phyloP scores from a whole-genome alignment of 37 sponge, comb jelly and placozoan species.

The Tethya wilhelma region DNA sequence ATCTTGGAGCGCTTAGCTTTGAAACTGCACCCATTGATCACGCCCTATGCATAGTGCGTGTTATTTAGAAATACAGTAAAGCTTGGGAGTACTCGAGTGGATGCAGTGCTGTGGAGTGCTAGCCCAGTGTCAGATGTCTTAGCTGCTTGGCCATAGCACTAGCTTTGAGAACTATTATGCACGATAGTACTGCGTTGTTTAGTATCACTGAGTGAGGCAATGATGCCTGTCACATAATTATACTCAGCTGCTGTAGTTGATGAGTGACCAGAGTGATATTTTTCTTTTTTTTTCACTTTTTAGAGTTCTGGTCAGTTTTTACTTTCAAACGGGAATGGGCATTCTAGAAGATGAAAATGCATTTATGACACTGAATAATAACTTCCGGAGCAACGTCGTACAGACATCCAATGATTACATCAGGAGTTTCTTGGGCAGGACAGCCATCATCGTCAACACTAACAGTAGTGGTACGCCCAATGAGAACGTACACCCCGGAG shows the following conservation, averaged over 20 bases:
- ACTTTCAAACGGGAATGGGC: not conserved
- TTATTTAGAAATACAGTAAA: too few relatives aligned
- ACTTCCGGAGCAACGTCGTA: not conserved
- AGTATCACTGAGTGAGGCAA: too few relatives aligned
- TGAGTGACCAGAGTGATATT: not conserved
- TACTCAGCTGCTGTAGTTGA: not conserved
- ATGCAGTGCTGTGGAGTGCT: too few relatives aligned
- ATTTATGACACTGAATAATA: not conserved
- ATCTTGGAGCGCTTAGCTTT: too few relatives aligned
- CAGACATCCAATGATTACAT: not conserved
- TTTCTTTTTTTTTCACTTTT: not conserved
- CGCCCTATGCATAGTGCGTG: too few relatives aligned
- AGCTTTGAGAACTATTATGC: too few relatives aligned
- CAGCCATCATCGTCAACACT: not conserved
- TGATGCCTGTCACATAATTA: not conserved
- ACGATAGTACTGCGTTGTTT: too few relatives aligned
- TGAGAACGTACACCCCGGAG: conserved; percentile 14
- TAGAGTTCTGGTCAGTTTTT: conserved; percentile 28
- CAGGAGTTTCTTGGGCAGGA: not conserved
- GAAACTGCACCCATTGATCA: too few relatives aligned
- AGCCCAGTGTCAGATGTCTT: too few relatives aligned
- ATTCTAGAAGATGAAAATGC: not conserved
- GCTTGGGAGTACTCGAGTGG: too few relatives aligned
- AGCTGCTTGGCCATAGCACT: too few relatives aligned
- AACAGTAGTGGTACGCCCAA: not conserved